Evolutionary conservation across 2,113 vertebrate species (phyloP).

Genomic region (Greenwoodochromis staneri): DNA sequence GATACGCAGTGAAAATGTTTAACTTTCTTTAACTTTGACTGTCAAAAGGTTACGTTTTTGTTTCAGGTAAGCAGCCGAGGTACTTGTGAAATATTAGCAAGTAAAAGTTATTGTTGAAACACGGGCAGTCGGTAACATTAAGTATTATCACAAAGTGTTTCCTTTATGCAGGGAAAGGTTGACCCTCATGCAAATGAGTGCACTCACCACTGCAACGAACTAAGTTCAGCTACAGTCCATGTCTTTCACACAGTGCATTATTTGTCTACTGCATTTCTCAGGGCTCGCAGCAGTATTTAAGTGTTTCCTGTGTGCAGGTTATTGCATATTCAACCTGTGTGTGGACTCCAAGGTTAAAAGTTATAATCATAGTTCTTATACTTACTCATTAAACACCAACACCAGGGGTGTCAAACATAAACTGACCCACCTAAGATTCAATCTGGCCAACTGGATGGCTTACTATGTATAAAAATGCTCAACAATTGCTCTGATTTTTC

Average conservation of each 20-base stretch:
- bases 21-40: background rate
- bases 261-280: background rate
- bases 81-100: background rate
- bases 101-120: background rate
- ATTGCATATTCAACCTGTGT: background rate
- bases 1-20: background rate
- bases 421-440: background rate
- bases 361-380: background rate
- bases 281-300: background rate
- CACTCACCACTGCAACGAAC: accelerated
- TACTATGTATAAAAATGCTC: background rate
- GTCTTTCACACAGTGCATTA: background rate
- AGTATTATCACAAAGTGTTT: background rate
- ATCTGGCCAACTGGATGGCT: background rate
- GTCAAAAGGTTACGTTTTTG: background rate
- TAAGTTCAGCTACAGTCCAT: background rate
- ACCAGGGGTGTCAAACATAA: background rate
- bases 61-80: background rate
- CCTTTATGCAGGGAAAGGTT: background rate
- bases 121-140: background rate
- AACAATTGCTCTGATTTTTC: background rate
- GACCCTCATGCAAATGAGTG: background rate
- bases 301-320: background rate
- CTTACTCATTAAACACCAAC: background rate
- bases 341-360: background rate